Evolutionary conservation across 2,888 invertebrate species (phyloP), one percentile per base, ranked within the genome.

Genomic region (Metallyticus violacea): DNA sequence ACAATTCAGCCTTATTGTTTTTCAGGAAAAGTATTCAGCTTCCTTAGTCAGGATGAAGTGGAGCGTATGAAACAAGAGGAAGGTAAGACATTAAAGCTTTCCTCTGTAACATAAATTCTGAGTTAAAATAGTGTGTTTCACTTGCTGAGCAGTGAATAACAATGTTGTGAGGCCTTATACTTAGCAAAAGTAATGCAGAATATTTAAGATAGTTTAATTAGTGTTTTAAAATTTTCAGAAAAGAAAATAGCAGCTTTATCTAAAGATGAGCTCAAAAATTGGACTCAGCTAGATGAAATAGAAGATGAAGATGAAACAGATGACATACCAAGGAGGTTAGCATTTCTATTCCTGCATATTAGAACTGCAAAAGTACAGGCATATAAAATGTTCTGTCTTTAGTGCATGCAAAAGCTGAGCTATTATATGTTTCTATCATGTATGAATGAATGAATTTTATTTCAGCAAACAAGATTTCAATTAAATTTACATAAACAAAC

Each of bases 11-110:
- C n/a, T n/a, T n/a, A n/a, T n/a, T n/a, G n/a, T 85, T 90, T 93
- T 93, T 62, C 93, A 97, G 97, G 97, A 89, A 97, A 97, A 95
- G 96, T 97, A 91, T 98, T 98, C 93, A 97, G 97, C 92, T 98
- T 97, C 93, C 94, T 98, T 91, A 98, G 97, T 91, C 96, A 96
- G 92, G 97, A 97, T 93, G 98, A 98, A 94, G 95, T 98, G 90
- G 97, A 97, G 93, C 96, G 97, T 93, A 95, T 98, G 94, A 97
- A 96, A 93, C 97, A 97, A 91, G 98, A 98, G 93, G 98, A 98
- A 94, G 94, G 93, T 92, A 91, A 90, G 88, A 15, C 2, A 2
- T 62, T 0, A 15, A 4, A 15, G 15, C 15, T 62, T 2, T 62
- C 2, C 15, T 62, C 40, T 62, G 9, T 40, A 15, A 15, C 4